Evolutionary conservation across 2,888 invertebrate genomes (phyloP), one percentile per base, ranked within the genome.

Genomic region (Agrochola circellaris): DNA sequence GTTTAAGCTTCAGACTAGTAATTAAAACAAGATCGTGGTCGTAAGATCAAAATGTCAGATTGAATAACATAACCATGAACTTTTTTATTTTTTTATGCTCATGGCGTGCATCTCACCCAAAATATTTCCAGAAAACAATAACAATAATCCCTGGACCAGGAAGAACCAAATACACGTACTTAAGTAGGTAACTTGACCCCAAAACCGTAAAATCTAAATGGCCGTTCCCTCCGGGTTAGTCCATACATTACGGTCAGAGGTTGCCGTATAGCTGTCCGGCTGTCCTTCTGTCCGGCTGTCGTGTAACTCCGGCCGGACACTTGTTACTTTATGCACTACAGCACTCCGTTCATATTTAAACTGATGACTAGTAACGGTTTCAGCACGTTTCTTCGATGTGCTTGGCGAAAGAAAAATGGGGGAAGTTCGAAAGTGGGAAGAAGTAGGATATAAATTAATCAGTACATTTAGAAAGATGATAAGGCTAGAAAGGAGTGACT

Each of bases 201-300:
- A 34, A 72, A 82, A 71, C 64, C 61, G 70, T 65, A 69, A 70
- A 75, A 77, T 73, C 66, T 71, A 84, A 84, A 77, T 81, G 71
- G 58, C 68, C 65, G 72, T 38, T 56, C 73, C 58, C 45, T 75
- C 77, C 77, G 75, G 77, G 62, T 60, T 68, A 56, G 71, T 61
- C 56, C 64, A 77, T 84, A 84, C 62, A 75, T 84, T 77, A 75
- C 67, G 73, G 84, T 84, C 77, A 84, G 77, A 75, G 73, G 84
- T 84, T 73, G 72, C 81, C 84, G 81, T 84, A 84, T 77, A 84
- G 38, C 77, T 71, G 81, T 81, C 84, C 77, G 70, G 78, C 64
- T 79, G 84, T 86, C 76, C 77, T 72, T 54, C 42, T 77, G 85
- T 86, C 75, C 73, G 74, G 67, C 48, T 77, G 69, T 83, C 87